Evolutionary conservation across 1,140 invertebrate genomes (phyloP), one percentile per base, ranked within the genome.

Genomic region (Eurosta solidaginis): DNA sequence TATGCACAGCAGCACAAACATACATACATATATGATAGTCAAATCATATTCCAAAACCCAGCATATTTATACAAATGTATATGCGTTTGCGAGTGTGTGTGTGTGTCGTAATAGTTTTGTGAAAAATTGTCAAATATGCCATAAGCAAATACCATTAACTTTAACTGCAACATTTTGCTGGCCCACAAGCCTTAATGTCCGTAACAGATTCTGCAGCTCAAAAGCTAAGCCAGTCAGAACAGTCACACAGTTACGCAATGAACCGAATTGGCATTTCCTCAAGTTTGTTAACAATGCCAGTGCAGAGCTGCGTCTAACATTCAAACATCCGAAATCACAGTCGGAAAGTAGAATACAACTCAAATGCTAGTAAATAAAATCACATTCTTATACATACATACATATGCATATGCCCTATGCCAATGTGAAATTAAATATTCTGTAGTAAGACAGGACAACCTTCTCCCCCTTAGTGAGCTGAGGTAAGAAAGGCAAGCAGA

Each of bases 111-210:
- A 68, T 40, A 68, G 29, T 68, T 68, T n/a, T 68, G 36, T 17
- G 33, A 29, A 40, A 68, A 74, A 74, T 74, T 74, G 73, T 74
- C 73, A 74, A 74, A 74, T 47, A 74, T 74, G 73, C 73, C 73
- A 47, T 45, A 74, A 44, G 44, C 44, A 74, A 74, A 74, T 47
- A 42, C 44, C 42, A 47, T 74, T 74, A 74, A 74, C 44, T 74
- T 74, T 74, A 45, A 74, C 73, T 74, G 42, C 44, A 22, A 47
- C 44, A 47, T 74, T 74, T 27, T 47, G 73, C 40, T 68, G 59
- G 59, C n/a, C 33, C 59, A 68, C 6, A 68, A 20, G 40, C 33
- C 10, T n/a, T 7, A 47, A n/a, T 2, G 10, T 22, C 5, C 59
- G 45, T 3, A 25, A 22, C 27, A 59, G 22, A 59, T 59, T 9